Evolutionary conservation across 2,113 vertebrate species (phyloP).

Genomic region (Zosterops japonicus): DNA sequence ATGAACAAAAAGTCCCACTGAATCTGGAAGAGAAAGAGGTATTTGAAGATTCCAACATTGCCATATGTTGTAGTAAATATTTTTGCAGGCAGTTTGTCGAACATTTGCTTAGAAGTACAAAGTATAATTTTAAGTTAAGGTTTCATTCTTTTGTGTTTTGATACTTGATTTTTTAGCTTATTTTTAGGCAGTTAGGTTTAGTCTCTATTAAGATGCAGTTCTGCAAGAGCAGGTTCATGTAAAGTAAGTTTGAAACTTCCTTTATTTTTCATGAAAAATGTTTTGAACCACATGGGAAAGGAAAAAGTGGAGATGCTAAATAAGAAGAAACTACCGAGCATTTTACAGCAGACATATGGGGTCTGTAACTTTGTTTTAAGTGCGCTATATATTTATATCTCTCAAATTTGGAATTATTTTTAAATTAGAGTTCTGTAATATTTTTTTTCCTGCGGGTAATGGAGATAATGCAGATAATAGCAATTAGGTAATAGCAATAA

Average conservation of each 20-base stretch:
- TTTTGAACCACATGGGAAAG: neutral
- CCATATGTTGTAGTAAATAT: neutral
- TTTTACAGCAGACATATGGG: neutral
- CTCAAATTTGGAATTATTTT: neutral
- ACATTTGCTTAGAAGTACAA: neutral
- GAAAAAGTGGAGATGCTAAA: neutral
- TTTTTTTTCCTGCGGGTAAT: neutral
- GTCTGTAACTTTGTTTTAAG: neutral
- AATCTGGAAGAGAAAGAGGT: neutral
- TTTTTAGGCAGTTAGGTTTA: neutral
- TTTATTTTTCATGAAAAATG: neutral
- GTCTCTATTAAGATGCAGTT: neutral
- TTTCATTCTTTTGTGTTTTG: neutral
- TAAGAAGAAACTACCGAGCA: neutral
- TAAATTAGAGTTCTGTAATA: neutral
- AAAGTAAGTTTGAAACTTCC: neutral
- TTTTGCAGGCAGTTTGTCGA: neutral
- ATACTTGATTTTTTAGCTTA: neutral
- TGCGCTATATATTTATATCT: neutral
- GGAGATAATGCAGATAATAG: neutral
- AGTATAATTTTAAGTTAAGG: neutral
- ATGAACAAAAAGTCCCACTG: neutral
- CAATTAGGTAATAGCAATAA: neutral
- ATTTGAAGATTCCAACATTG: neutral
- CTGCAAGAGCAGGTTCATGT: neutral